phyloP scores from a whole-genome alignment of 2,797 vertebrate genomes.

The Diceros bicornis region DNA sequence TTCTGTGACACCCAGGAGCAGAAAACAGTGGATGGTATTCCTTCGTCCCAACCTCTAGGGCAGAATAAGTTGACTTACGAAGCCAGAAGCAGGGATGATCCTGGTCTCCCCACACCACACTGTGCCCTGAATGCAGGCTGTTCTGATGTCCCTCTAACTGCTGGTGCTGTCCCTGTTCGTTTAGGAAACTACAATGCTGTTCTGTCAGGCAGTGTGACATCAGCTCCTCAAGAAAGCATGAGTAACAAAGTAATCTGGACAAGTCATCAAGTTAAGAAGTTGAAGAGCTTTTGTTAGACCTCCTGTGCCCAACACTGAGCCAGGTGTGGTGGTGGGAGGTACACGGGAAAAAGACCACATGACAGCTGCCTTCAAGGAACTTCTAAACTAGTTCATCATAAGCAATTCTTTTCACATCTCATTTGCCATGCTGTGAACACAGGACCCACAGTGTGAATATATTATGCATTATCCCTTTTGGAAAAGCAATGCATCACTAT shows the following conservation, averaged over 20 bases:
- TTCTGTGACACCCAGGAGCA: not conserved
- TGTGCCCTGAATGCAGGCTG: not conserved
- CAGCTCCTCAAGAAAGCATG: not conserved
- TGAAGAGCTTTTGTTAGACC: not conserved
- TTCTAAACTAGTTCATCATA: not conserved
- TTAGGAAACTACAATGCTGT: not conserved
- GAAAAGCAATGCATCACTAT: constrained; percentile 55
- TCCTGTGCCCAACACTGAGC: not conserved
- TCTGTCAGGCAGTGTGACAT: not conserved
- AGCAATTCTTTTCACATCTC: not conserved
- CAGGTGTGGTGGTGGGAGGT: not conserved
- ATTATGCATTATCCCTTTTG: constrained; percentile 26
- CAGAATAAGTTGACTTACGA: not conserved
- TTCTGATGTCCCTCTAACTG: not conserved
- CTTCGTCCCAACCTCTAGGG: not conserved
- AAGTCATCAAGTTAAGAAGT: not conserved
- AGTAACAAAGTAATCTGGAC: not conserved
- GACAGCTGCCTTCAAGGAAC: not conserved
- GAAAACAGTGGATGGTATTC: not conserved
- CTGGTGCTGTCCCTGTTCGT: not conserved
- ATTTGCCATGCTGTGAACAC: not conserved
- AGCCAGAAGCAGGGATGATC: not conserved
- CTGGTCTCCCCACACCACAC: not conserved
- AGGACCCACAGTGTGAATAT: not conserved
- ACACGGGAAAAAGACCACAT: not conserved